Conservation (phyloP, 2,888 invertebrate species). For the Prosopocoilus inquinatus region DNA sequence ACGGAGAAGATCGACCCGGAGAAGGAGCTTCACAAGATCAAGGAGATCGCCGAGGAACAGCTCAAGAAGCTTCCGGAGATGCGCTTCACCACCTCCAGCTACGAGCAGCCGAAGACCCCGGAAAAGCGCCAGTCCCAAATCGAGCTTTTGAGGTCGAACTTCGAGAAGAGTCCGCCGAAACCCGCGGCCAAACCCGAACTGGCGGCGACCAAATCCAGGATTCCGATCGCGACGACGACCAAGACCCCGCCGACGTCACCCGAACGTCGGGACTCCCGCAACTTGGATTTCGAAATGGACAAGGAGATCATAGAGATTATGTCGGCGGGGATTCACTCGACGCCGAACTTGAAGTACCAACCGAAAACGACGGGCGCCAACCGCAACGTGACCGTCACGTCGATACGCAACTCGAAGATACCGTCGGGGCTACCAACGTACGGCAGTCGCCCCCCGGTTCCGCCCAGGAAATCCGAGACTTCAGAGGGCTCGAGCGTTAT, state of each 20-base stretch:
- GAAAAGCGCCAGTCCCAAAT: constrained; percentile 60
- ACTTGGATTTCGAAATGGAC: constrained; percentile 43
- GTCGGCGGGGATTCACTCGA: constrained; percentile 44
- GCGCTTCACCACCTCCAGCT: constrained; percentile 63
- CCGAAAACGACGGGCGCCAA: constrained; percentile 44
- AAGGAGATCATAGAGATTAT: constrained; percentile 47
- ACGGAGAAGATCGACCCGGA: constrained; percentile 38
- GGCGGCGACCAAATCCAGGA: constrained; percentile 43
- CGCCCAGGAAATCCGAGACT: constrained; percentile 50
- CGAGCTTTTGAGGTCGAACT: constrained; percentile 52
- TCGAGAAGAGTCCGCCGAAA: constrained; percentile 54
- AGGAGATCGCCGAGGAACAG: constrained; percentile 48
- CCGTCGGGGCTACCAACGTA: constrained; percentile 47
- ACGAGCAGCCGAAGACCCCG: constrained; percentile 59
- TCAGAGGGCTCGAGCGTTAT: constrained; percentile 39
- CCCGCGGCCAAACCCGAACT: constrained; percentile 39
- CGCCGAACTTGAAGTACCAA: constrained; percentile 40
- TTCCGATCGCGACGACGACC: constrained; percentile 45
- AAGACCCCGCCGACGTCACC: constrained; percentile 50
- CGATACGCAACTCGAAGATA: constrained; percentile 60
- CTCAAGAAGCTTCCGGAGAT: constrained; percentile 55
- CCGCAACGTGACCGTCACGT: constrained; percentile 62
- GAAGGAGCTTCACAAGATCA: constrained; percentile 45
- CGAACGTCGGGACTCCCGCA: constrained; percentile 43
- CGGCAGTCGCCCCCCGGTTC: constrained; percentile 51